phyloP scores from a whole-genome alignment of 2,888 invertebrate genomes.

The Stenchaetothrips biformis region DNA sequence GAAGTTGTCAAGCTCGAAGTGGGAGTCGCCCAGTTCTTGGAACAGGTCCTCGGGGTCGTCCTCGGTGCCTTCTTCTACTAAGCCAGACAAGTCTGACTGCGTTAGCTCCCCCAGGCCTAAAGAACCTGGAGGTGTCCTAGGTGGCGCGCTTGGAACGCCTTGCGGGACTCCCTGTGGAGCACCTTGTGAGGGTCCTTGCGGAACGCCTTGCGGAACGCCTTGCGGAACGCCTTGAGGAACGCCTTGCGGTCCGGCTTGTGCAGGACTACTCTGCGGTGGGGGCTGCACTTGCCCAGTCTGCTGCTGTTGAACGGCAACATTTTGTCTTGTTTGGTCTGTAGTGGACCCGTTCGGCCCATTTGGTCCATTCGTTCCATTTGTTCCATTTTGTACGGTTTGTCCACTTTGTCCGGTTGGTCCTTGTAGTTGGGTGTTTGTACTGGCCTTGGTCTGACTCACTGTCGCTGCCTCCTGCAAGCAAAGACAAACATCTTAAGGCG shows the following conservation, averaged over 20 bases:
- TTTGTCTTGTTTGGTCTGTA: not conserved
- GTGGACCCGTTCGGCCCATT: not conserved
- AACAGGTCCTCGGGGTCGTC: slow-evolving; percentile 73
- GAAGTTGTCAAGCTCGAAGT: slow-evolving; percentile 72
- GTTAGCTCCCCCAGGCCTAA: slow-evolving; percentile 53
- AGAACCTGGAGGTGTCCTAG: slow-evolving; percentile 39
- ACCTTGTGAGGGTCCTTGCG: not conserved
- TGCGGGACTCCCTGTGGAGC: not conserved
- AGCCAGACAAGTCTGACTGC: slow-evolving; percentile 65
- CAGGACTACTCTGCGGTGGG: not conserved
- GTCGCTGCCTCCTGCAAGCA: slow-evolving; percentile 28
- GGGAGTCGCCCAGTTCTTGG: slow-evolving; percentile 75
- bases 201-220: not conserved
- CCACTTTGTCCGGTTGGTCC: not conserved
- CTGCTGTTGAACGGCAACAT: not conserved
- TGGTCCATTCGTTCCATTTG: not conserved
- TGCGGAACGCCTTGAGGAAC: not conserved
- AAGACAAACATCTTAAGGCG: slow-evolving; percentile 27
- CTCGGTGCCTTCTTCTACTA: slow-evolving; percentile 58
- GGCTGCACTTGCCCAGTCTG: slow-evolving; percentile 39
- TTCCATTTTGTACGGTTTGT: not conserved
- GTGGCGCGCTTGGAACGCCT: slow-evolving; percentile 41
- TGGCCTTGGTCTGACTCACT: slow-evolving; percentile 7
- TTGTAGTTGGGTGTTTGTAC: slow-evolving; percentile 3
- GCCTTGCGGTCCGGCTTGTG: not conserved